Percentiles rank a stretch among this genome's conserved stretches.
Conservation (phyloP, 2,888 invertebrate genomes). For the Acholoe squamosa region DNA sequence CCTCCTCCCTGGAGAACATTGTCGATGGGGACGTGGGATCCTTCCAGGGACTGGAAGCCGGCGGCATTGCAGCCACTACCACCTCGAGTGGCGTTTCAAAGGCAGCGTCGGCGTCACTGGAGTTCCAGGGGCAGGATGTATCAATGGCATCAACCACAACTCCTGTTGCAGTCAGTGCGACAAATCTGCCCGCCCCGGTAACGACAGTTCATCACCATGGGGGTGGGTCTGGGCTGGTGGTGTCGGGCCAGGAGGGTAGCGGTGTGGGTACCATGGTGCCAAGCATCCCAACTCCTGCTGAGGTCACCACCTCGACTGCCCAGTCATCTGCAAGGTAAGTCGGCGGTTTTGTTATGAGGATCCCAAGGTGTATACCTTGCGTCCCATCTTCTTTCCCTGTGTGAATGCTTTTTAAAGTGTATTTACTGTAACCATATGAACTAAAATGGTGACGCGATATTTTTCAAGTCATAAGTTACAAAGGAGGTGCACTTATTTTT, state of each 20-base stretch:
- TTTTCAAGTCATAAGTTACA: too few relatives aligned
- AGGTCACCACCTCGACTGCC: slow-evolving; percentile 66
- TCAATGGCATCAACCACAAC: background rate
- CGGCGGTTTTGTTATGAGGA: background rate
- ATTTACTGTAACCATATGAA: too few relatives aligned
- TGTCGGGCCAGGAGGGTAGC: slow-evolving; percentile 69
- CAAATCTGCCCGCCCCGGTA: slow-evolving; percentile 17
- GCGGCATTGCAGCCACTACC: slow-evolving; percentile 66
- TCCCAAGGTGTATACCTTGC: too few relatives aligned
- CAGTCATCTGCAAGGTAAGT: slow-evolving; percentile 40
- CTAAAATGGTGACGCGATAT: too few relatives aligned
- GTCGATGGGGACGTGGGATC: slow-evolving; percentile 33
- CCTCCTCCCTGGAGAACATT: slow-evolving; percentile 48
- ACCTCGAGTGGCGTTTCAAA: background rate
- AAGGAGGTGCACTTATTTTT: too few relatives aligned
- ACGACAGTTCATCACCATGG: slow-evolving; percentile 58
- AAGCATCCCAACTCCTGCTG: slow-evolving; percentile 70
- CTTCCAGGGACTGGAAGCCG: background rate
- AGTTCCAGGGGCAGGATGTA: background rate
- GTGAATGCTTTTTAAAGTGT: too few relatives aligned
- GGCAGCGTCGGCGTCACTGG: background rate
- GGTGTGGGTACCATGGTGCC: slow-evolving; percentile 70
- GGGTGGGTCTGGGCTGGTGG: slow-evolving; percentile 65
- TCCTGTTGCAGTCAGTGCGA: background rate
- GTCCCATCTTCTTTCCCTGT: too few relatives aligned